A percentile compares a stretch with the other conserved stretches of the same genome.
Conservation (phyloP, 2,113 vertebrate genomes). For the Grallaria varia region DNA sequence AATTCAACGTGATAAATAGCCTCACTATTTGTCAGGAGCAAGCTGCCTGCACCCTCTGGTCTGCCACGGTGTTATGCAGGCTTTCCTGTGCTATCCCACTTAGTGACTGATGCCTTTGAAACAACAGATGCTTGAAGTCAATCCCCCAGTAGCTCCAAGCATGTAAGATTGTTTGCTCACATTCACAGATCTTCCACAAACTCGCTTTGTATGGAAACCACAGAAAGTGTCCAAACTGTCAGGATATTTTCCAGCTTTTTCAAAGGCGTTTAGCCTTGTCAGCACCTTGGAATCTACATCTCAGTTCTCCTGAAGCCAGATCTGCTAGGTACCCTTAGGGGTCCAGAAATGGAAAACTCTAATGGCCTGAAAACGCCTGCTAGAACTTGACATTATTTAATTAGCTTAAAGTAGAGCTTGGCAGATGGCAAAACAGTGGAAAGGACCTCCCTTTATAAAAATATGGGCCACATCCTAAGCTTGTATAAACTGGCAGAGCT, state of each 20-base stretch:
- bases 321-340: background rate
- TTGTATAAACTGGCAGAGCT: constrained; percentile 45
- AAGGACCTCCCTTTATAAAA: constrained; percentile 54
- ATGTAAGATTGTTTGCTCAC: background rate
- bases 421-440: constrained; percentile 44
- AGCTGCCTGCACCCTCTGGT: background rate
- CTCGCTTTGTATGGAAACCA: background rate
- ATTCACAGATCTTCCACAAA: background rate
- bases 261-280: background rate
- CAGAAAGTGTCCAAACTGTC: background rate
- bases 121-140: background rate
- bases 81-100: accelerated
- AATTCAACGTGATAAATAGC: background rate
- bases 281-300: background rate
- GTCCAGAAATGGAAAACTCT: constrained; percentile 16
- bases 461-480: constrained; percentile 34
- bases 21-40: background rate
- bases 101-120: background rate
- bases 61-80: background rate
- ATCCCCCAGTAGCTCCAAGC: background rate
- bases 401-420: constrained; percentile 23
- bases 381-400: constrained; percentile 15
- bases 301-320: background rate
- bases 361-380: background rate
- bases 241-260: background rate